Evolutionary conservation across 2,113 vertebrate species (phyloP).

Genomic region (Delphinapterus leucas): DNA sequence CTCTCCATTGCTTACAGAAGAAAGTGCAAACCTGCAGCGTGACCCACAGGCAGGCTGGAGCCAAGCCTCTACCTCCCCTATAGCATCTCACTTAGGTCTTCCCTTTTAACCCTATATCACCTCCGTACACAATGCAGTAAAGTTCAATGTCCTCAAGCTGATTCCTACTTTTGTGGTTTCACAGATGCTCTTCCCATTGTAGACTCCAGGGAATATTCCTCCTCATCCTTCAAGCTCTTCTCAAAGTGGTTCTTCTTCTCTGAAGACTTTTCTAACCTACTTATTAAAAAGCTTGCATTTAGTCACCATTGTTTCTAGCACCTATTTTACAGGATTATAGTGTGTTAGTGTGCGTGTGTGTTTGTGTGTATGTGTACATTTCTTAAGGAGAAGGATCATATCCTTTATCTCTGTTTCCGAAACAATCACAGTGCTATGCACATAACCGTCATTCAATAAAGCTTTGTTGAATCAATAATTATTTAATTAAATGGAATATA

Average conservation of each 20-base stretch:
- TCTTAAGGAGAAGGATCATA: background rate
- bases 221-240: background rate
- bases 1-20: background rate
- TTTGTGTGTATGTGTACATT: background rate
- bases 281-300: background rate
- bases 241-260: background rate
- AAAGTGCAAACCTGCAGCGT: background rate
- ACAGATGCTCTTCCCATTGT: background rate
- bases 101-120: background rate
- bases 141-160: background rate
- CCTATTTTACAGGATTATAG: background rate
- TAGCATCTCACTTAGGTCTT: background rate
- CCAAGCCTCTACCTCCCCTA: accelerated
- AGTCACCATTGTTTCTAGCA: background rate
- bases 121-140: background rate
- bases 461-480: background rate
- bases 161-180: background rate
- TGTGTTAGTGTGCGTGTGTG: background rate
- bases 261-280: background rate
- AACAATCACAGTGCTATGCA: background rate
- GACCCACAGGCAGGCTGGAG: background rate
- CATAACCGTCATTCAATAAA: background rate
- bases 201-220: background rate
- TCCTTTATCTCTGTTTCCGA: background rate
- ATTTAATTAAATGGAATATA: background rate